Conservation (phyloP, 30 jellyfish, hydroid and myxozoan species). For the Hydractinia symbiolongicarpus region DNA sequence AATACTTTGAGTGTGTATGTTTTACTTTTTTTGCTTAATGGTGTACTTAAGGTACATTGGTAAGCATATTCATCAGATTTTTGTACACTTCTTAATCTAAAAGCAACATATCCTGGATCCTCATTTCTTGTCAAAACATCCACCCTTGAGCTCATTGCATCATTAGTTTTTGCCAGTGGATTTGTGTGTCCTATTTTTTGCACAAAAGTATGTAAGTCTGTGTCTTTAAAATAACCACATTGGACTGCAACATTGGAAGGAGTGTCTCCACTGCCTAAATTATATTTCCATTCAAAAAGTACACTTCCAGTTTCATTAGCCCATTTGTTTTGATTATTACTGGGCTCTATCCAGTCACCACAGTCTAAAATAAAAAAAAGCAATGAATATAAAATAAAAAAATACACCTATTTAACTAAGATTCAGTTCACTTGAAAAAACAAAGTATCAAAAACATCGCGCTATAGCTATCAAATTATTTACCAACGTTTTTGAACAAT, state of each 20-base stretch:
- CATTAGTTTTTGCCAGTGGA: background rate
- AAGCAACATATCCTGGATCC: conserved; percentile 1
- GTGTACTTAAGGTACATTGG: background rate
- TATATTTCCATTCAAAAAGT: background rate
- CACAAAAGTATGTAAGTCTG: background rate
- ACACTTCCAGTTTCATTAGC: conserved; percentile 2
- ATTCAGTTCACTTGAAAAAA: too few species aligned
- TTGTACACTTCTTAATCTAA: background rate
- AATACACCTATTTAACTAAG: too few species aligned
- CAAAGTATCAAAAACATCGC: too few species aligned
- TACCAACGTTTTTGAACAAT: too few species aligned
- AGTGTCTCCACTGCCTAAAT: background rate
- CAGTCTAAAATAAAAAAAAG: conserved; percentile 1
- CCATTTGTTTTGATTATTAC: background rate
- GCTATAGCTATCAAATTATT: too few species aligned
- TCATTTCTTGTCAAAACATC: background rate
- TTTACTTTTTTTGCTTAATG: background rate
- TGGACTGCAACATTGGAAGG: background rate
- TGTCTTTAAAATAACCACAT: conserved; percentile 24
- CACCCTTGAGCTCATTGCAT: background rate
- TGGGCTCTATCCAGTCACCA: background rate
- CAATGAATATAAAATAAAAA: too few species aligned
- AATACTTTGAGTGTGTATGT: background rate
- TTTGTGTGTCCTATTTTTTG: background rate
- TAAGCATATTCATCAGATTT: background rate